Conservation (phyloP, 1,140 invertebrate species). For the Drosophila simulans region DNA sequence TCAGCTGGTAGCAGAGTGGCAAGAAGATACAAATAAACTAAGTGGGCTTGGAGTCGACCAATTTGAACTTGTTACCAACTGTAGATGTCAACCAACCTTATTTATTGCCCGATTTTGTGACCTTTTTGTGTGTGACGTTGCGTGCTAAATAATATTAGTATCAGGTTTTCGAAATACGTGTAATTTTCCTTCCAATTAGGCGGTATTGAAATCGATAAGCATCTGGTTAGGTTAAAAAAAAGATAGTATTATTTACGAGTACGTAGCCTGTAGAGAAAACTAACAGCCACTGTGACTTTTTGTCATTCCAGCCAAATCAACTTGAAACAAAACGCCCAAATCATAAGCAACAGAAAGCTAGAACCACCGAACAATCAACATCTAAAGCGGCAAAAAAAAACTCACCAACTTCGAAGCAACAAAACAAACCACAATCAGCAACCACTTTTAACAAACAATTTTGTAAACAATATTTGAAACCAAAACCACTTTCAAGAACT, state of each 20-base stretch:
- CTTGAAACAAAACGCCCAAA: constrained; percentile 26
- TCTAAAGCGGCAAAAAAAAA: constrained; percentile 21
- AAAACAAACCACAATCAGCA: constrained; percentile 25
- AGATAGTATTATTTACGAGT: neutral
- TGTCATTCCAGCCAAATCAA: constrained; percentile 30
- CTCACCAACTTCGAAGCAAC: constrained; percentile 23
- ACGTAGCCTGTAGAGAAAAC: neutral
- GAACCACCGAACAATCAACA: constrained; percentile 35
- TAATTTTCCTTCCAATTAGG: neutral
- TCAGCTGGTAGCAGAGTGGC: neutral
- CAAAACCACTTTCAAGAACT: constrained; percentile 6
- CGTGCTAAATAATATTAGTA: neutral
- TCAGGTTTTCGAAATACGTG: neutral
- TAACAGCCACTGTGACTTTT: neutral
- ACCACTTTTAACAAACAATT: neutral
- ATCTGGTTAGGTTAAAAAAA: too few species aligned
- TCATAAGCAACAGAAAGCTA: constrained; percentile 42
- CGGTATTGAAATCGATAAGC: too few species aligned
- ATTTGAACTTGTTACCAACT: constrained; percentile 12
- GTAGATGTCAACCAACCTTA: neutral
- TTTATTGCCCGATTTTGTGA: constrained; percentile 1
- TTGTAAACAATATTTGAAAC: constrained; percentile 11
- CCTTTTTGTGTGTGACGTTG: neutral
- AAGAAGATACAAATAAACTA: constrained; percentile 13
- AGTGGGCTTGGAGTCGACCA: neutral